A percentile compares a stretch with the other conserved stretches of the same genome.
Conservation (phyloP, 2,113 vertebrate genomes). For the Chionis minor region DNA sequence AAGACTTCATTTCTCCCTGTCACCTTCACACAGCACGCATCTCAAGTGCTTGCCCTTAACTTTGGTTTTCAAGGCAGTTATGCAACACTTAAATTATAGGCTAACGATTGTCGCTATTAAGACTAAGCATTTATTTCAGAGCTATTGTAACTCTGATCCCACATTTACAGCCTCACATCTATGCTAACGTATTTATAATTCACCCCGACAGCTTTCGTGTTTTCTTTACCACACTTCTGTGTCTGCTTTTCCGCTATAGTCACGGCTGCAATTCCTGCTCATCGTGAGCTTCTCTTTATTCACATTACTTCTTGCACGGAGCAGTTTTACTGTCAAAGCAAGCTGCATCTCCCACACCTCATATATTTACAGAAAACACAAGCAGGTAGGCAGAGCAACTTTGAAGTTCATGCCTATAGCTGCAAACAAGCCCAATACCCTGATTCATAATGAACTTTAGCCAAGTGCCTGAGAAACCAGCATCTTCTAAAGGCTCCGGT, state of each 20-base stretch:
- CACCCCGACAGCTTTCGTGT: neutral
- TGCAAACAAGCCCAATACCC: neutral
- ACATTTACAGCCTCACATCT: neutral
- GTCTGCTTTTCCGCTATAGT: neutral
- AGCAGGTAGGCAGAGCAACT: conserved; percentile 1
- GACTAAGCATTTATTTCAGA: neutral
- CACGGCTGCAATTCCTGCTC: neutral
- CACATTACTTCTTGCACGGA: neutral
- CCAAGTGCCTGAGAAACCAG: neutral
- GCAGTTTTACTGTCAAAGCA: neutral
- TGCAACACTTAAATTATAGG: neutral
- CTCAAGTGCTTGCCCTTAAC: neutral
- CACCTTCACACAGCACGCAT: neutral
- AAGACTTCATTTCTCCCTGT: neutral
- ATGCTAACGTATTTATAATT: neutral
- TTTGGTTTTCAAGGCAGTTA: neutral
- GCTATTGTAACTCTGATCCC: neutral
- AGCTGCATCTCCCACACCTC: neutral
- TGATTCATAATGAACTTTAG: neutral
- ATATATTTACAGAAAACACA: neutral
- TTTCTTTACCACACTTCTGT: neutral
- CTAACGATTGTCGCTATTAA: too few species aligned
- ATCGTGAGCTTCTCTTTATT: neutral
- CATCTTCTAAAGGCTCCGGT: neutral
- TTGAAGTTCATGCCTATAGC: neutral